Conservation (phyloP, 2,113 vertebrate species). For the Catharus minimus region DNA sequence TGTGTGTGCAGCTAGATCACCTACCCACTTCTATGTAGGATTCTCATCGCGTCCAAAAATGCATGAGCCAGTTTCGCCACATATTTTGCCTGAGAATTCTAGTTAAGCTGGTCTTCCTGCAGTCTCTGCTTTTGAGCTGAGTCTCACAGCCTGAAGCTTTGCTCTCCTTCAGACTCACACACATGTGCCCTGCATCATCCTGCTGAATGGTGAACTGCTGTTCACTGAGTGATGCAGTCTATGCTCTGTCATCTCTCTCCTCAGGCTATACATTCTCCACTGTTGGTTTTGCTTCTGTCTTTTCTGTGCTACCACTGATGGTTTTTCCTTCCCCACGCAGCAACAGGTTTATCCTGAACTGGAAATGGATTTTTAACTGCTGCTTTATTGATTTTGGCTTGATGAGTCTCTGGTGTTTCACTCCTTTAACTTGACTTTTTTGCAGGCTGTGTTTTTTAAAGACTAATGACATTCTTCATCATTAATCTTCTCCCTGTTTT, state of each 20-base stretch:
- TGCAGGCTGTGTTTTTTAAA: slow-evolving; percentile 8
- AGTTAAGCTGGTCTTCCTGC: background rate
- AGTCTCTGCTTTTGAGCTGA: background rate
- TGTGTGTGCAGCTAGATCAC: background rate
- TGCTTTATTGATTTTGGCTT: slow-evolving; percentile 39
- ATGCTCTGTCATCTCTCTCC: background rate
- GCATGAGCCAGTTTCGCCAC: background rate
- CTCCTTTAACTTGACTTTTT: background rate
- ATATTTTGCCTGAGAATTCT: background rate
- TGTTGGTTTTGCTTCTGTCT: background rate
- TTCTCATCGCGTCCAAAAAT: background rate
- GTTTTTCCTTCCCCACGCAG: slow-evolving; percentile 12
- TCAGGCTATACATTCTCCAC: background rate
- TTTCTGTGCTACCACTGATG: background rate
- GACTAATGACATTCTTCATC: background rate
- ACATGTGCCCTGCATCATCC: background rate
- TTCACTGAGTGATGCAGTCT: background rate
- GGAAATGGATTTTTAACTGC: slow-evolving; percentile 54
- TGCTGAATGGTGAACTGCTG: background rate
- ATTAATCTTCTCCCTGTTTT: slow-evolving; percentile 4
- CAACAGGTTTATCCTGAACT: background rate
- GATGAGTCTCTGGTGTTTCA: slow-evolving; percentile 21
- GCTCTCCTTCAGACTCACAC: background rate
- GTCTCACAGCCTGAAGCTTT: background rate
- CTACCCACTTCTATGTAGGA: background rate